A percentile compares a stretch with the other conserved stretches of the same genome.
Conservation (phyloP, 2,113 vertebrate genomes). For the Aspidoscelis tigris region DNA sequence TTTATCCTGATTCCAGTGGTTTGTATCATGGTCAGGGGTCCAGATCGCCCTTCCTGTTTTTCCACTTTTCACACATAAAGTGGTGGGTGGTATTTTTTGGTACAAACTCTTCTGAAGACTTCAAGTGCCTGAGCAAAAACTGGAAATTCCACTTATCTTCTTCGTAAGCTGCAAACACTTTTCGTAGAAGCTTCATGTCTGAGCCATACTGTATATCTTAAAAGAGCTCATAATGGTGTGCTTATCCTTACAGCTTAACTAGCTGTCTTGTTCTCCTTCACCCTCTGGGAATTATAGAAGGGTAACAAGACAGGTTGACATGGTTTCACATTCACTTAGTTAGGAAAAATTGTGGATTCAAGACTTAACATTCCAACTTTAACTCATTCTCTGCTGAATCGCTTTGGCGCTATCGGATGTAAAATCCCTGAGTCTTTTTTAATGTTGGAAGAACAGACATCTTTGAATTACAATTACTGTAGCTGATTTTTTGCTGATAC, state of each 20-base stretch:
- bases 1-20: background rate
- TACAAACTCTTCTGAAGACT: background rate
- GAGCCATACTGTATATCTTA: background rate
- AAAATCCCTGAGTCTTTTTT: background rate
- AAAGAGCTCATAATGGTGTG: background rate
- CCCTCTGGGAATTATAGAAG: too few species aligned
- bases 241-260: background rate
- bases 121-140: background rate
- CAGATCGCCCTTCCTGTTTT: background rate
- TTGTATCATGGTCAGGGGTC: background rate
- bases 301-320: background rate
- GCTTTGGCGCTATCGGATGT: background rate
- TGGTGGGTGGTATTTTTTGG: background rate
- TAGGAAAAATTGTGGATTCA: background rate
- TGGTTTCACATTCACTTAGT: background rate
- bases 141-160: background rate
- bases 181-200: background rate
- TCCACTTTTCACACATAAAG: background rate
- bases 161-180: background rate
- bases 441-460: background rate
- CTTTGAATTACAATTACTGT: background rate
- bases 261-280: background rate
- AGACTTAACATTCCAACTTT: background rate
- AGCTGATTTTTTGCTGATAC: background rate
- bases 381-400: background rate